These are phyloP conservation scores for Probaryconus sp. DNA, from an alignment of 1,140 invertebrate species.

Conservation along the genomic window DNA sequence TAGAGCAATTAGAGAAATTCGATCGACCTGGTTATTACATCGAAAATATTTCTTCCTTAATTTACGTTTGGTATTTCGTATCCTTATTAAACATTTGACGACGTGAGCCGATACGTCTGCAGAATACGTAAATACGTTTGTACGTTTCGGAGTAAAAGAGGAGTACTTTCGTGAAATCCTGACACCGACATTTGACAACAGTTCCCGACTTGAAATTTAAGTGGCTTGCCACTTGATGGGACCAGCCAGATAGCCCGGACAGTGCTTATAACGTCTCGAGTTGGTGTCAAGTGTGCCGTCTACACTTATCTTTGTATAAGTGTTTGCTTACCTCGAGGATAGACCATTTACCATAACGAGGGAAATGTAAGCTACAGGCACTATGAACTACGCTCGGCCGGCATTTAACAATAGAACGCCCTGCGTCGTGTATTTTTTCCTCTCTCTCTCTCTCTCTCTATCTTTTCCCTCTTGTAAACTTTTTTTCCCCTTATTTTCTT, in stretches of 20 bases:
- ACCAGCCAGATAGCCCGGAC: slow-evolving; percentile 49
- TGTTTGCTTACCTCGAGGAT: slow-evolving; percentile 72
- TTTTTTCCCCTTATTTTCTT: slow-evolving; percentile 28
- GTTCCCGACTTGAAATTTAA: slow-evolving; percentile 38
- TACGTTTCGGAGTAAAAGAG: slow-evolving; percentile 2
- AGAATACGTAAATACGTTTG: slow-evolving; percentile 12
- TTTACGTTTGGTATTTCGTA: too few species aligned
- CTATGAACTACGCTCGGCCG: slow-evolving; percentile 40
- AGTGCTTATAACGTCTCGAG: slow-evolving; percentile 70
- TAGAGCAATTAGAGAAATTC: too few species aligned
- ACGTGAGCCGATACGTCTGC: slow-evolving; percentile 19
- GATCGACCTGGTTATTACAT: too few species aligned
- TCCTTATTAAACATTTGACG: slow-evolving; percentile 3
- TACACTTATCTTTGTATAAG: slow-evolving; percentile 71
- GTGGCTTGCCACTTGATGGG: slow-evolving; percentile 28
- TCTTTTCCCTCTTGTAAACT: slow-evolving; percentile 4
- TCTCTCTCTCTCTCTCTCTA: neutral
- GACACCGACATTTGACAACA: slow-evolving; percentile 33
- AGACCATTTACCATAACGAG: slow-evolving; percentile 75
- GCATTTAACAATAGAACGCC: slow-evolving; percentile 59
- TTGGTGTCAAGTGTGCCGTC: slow-evolving; percentile 62
- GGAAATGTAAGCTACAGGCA: slow-evolving; percentile 63
- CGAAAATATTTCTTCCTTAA: too few species aligned
- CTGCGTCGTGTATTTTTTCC: slow-evolving; percentile 30
- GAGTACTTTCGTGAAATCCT: slow-evolving; percentile 21